Conservation (phyloP, 2,113 vertebrate genomes). For the Glaucomys volans region DNA sequence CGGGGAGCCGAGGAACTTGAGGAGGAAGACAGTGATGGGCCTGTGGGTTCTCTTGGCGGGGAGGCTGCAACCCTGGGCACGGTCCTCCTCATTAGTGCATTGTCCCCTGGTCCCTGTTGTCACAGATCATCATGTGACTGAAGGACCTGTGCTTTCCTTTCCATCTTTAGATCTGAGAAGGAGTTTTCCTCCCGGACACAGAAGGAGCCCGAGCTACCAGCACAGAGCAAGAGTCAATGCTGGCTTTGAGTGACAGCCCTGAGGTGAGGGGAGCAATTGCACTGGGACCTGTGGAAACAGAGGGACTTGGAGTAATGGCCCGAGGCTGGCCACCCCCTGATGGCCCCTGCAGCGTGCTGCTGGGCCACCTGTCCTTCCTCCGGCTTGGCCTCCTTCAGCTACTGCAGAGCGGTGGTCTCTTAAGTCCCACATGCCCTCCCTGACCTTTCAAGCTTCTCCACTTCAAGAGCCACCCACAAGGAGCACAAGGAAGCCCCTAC, state of each 20-base stretch:
- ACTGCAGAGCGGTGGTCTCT: fast-evolving
- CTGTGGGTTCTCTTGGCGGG: fast-evolving
- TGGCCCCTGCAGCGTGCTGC: fast-evolving
- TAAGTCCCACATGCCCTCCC: fast-evolving
- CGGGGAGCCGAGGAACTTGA: too few relatives aligned
- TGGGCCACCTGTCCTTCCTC: fast-evolving
- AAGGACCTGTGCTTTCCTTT: neutral
- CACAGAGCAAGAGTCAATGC: neutral
- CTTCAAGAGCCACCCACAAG: neutral
- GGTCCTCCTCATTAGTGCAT: neutral
- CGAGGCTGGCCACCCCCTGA: fast-evolving
- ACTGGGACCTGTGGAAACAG: fast-evolving
- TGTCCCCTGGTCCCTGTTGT: fast-evolving
- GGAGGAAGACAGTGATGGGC: fast-evolving
- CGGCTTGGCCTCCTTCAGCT: fast-evolving
- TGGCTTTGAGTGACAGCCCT: slow-evolving; percentile 55
- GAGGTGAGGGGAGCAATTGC: slow-evolving; percentile 23
- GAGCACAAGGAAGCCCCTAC: neutral
- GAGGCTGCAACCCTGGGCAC: neutral
- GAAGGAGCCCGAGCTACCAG: neutral
- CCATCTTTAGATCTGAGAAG: slow-evolving; percentile 27
- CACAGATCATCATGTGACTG: neutral
- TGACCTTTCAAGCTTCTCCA: neutral
- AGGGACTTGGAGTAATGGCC: fast-evolving
- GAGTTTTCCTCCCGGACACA: neutral